A percentile compares a stretch with the other conserved stretches of the same genome.
phyloP scores from a whole-genome alignment of 2,113 vertebrate species.

The Phrynosoma blainvillii region DNA sequence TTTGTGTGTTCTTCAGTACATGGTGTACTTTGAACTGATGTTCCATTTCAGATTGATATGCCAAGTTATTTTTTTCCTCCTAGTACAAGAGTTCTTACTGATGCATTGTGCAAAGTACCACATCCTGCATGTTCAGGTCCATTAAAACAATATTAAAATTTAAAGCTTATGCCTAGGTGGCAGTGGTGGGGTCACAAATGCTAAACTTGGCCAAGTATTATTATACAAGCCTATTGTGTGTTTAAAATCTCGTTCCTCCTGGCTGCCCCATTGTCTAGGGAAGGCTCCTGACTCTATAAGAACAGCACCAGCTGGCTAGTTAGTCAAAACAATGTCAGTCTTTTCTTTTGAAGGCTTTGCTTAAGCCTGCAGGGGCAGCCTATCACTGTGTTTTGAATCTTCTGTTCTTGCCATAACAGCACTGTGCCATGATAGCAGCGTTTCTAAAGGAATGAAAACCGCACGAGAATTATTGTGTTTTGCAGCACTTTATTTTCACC shows the following conservation, averaged over 20 bases:
- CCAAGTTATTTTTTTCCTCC: background rate
- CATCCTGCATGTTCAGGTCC: constrained; percentile 56
- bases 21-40: background rate
- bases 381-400: background rate
- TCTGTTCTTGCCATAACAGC: background rate
- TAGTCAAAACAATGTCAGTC: constrained; percentile 25
- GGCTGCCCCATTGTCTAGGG: constrained; percentile 29
- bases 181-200: constrained; percentile 3
- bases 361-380: constrained; percentile 1
- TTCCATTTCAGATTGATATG: constrained; percentile 28
- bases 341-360: constrained; percentile 37
- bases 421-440: background rate
- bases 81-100: constrained; percentile 39
- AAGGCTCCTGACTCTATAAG: constrained; percentile 51
- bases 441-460: background rate
- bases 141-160: constrained; percentile 65
- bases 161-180: constrained; percentile 37
- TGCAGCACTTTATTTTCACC: background rate
- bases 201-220: constrained; percentile 44
- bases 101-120: constrained; percentile 55
- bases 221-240: constrained; percentile 55
- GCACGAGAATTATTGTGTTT: background rate
- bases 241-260: constrained; percentile 48
- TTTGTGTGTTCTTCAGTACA: background rate
- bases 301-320: constrained; percentile 53